Evolutionary conservation across 2,113 vertebrate species (phyloP).

Genomic region (Alosa alosa): DNA sequence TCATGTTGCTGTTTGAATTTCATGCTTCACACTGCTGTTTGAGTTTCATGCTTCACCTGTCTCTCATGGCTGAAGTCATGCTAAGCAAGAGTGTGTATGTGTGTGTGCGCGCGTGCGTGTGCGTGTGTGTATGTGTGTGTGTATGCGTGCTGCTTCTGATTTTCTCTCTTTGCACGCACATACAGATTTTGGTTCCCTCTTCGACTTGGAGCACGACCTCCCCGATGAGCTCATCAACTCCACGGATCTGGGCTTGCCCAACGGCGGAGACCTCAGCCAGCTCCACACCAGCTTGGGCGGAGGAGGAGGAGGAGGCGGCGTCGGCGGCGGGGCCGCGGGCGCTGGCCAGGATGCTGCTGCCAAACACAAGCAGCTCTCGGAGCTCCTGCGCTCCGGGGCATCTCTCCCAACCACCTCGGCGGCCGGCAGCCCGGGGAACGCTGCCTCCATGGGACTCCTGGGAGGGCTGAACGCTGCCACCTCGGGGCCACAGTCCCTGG

Average conservation of each 20-base stretch:
- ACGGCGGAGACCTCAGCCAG: conserved; percentile 87
- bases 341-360: conserved; percentile 87
- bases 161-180: background rate
- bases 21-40: background rate
- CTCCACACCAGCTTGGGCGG: conserved; percentile 82
- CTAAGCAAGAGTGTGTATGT: background rate
- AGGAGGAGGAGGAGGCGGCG: conserved; percentile 61
- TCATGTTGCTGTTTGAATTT: background rate
- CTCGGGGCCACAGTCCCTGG: conserved; percentile 60
- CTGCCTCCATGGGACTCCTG: conserved; percentile 65
- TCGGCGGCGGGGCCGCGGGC: conserved; percentile 60
- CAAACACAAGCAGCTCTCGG: conserved; percentile 98
- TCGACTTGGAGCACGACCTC: conserved; percentile 96
- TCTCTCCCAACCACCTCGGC: conserved; percentile 71
- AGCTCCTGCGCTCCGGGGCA: conserved; percentile 83
- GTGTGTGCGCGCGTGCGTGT: background rate
- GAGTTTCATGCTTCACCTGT: background rate
- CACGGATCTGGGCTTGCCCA: conserved; percentile 86
- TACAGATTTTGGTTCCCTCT: conserved; percentile 92
- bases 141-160: background rate
- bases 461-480: conserved; percentile 55
- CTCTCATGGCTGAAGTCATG: background rate
- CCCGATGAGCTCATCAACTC: conserved; percentile 97
- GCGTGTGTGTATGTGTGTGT: background rate
- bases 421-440: conserved; percentile 66